A percentile compares a stretch with the other conserved stretches of the same genome.
phyloP scores from a whole-genome alignment of 2,113 vertebrate genomes.

The Diglossa brunneiventris region DNA sequence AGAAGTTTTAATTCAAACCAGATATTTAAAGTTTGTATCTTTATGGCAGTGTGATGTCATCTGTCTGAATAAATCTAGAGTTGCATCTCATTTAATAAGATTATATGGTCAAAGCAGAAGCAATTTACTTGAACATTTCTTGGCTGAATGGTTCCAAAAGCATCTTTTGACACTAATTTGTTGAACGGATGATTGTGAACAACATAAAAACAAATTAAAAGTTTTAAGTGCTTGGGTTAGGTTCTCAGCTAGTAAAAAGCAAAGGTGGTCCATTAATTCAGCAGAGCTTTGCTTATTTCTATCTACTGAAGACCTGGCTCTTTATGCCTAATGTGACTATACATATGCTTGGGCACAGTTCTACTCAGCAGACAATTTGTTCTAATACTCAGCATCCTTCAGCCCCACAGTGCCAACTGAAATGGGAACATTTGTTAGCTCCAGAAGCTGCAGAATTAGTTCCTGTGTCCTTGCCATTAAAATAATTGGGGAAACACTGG shows the following conservation, averaged over 20 bases:
- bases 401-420: neutral
- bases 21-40: neutral
- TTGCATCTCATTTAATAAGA: constrained; percentile 26
- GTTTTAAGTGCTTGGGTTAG: neutral
- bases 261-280: neutral
- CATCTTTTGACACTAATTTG: constrained; percentile 61
- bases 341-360: neutral
- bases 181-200: constrained; percentile 16
- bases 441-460: neutral
- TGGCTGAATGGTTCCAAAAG: constrained; percentile 36
- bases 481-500: neutral
- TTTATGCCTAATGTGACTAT: neutral
- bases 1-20: neutral
- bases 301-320: neutral
- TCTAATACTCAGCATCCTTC: neutral
- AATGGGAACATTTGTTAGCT: neutral
- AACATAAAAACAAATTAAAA: constrained; percentile 61
- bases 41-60: neutral
- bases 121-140: constrained; percentile 42
- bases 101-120: constrained; percentile 41
- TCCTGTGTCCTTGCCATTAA: neutral
- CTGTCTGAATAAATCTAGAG: neutral
- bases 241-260: neutral
- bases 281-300: neutral
- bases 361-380: neutral